Evolutionary conservation across 2,888 invertebrate species (phyloP).

Genomic region (Eupeodes latifasciatus): DNA sequence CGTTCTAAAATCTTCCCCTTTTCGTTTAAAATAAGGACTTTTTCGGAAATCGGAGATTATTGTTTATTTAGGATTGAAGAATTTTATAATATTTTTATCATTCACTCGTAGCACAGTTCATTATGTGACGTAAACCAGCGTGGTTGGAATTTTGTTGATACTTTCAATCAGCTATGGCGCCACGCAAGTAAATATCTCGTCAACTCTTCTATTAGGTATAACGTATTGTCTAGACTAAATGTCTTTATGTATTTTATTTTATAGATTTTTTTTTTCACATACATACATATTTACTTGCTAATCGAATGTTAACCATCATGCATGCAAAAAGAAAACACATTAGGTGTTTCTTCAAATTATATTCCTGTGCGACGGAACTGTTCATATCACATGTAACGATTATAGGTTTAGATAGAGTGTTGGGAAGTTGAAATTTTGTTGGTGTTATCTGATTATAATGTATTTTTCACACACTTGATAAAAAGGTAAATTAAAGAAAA

Average conservation of each 20-base stretch:
- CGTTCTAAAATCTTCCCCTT: not conserved
- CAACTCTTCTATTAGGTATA: not conserved
- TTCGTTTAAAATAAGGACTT: not conserved
- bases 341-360: too few relatives aligned
- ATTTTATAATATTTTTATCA: not conserved
- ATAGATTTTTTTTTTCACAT: too few relatives aligned
- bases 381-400: too few relatives aligned
- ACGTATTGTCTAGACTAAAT: not conserved
- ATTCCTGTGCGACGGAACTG: too few relatives aligned
- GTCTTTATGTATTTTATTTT: not conserved
- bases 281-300: too few relatives aligned
- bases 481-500: too few relatives aligned
- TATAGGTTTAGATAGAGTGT: too few relatives aligned
- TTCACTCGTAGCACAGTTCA: not conserved
- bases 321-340: too few relatives aligned
- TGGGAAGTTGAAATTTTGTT: too few relatives aligned
- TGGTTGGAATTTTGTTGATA: not conserved
- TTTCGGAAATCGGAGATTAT: not conserved
- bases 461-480: too few relatives aligned
- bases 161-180: not conserved
- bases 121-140: not conserved
- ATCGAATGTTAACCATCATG: too few relatives aligned
- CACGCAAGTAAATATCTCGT: not conserved
- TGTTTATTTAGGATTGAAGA: not conserved
- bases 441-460: too few relatives aligned